Conservation (phyloP, 2,797 vertebrate genomes). For the Karalla daura region DNA sequence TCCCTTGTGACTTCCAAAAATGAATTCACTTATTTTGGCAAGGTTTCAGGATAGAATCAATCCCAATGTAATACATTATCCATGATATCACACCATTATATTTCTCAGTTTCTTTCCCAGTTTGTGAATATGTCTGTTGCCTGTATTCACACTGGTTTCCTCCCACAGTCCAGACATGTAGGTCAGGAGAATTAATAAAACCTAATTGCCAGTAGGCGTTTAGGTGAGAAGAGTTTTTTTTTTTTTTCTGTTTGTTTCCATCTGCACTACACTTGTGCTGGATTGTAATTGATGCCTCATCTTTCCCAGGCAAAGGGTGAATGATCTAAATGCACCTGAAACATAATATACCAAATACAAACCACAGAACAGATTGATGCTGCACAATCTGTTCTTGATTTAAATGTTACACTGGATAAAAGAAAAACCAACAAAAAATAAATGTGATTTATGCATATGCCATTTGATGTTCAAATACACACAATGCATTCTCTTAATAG, state of each 20-base stretch:
- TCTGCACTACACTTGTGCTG: too few relatives aligned
- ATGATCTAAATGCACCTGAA: neutral
- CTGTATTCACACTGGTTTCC: slow-evolving; percentile 23
- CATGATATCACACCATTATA: neutral
- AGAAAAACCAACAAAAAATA: neutral
- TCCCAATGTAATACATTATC: too few relatives aligned
- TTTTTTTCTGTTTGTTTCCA: neutral
- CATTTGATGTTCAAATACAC: slow-evolving; percentile 13
- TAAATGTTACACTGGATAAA: neutral
- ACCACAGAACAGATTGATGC: neutral
- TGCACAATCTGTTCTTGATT: neutral
- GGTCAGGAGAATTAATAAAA: slow-evolving; percentile 41
- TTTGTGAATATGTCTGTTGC: slow-evolving; percentile 13
- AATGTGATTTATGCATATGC: too few relatives aligned
- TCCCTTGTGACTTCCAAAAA: slow-evolving; percentile 10
- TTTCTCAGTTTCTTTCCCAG: slow-evolving; percentile 9
- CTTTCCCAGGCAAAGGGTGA: neutral
- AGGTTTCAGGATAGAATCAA: neutral
- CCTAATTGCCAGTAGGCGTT: slow-evolving; percentile 27
- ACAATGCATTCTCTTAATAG: slow-evolving; percentile 15
- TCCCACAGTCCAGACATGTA: slow-evolving; percentile 23
- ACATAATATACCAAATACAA: neutral
- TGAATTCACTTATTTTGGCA: neutral
- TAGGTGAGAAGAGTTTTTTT: neutral
- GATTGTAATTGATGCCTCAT: neutral